These are phyloP conservation scores for Cabera pusaria DNA, from an alignment of 2,888 invertebrate species.

Conservation along the genomic window DNA sequence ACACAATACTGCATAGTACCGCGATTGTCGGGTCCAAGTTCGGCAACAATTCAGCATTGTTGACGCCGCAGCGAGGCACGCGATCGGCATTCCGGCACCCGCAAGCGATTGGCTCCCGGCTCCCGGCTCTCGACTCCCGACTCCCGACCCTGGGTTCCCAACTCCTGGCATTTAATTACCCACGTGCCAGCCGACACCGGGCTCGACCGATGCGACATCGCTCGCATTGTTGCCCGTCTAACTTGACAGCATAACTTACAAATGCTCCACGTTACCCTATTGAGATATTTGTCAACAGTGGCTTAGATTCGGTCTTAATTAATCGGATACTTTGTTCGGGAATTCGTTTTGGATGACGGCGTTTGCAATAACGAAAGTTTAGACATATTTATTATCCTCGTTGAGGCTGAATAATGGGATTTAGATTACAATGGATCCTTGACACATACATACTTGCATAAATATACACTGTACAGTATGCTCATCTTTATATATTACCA, in stretches of 20 bases:
- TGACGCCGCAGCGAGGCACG: constrained; percentile 50
- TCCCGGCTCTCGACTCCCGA: constrained; percentile 48
- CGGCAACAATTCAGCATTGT: constrained; percentile 63
- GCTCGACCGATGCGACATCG: constrained; percentile 57
- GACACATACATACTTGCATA: too few species aligned
- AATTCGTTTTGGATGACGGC: too few species aligned
- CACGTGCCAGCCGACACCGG: constrained; percentile 65
- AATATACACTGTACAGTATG: too few species aligned
- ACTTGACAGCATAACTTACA: constrained; percentile 63
- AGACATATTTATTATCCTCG: too few species aligned
- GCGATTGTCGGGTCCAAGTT: constrained; percentile 47
- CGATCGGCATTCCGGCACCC: constrained; percentile 60
- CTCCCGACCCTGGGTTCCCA: constrained; percentile 11
- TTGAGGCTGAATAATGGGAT: too few species aligned
- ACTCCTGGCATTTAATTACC: constrained; percentile 79
- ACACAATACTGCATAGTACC: constrained; percentile 30
- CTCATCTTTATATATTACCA: too few species aligned
- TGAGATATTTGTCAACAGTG: constrained; percentile 33
- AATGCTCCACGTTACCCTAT: constrained; percentile 49
- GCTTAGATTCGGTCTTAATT: constrained; percentile 23
- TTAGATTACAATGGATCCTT: too few species aligned
- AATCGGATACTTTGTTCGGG: constrained; percentile 26
- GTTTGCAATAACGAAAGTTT: too few species aligned
- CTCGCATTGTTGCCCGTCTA: constrained; percentile 65
- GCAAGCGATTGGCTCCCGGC: constrained; percentile 46